Conservation (phyloP, 2,888 invertebrate genomes). For the Lasioglossum figueresi region DNA sequence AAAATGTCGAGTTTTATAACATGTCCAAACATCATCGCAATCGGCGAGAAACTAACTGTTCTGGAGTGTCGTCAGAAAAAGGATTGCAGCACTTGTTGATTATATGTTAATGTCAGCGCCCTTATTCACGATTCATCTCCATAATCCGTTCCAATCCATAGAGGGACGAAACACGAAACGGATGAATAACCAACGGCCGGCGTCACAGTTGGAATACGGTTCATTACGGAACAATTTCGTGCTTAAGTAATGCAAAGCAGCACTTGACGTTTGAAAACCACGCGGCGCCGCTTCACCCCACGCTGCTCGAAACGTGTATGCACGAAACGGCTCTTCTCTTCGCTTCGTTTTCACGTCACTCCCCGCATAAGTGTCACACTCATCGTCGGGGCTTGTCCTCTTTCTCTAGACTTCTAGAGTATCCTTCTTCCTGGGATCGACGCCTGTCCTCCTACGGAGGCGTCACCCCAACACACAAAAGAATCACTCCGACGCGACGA, state of each 20-base stretch:
- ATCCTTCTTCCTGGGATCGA: conserved; percentile 52
- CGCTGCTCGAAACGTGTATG: not conserved
- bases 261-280: conserved; percentile 11
- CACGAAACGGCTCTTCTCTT: conserved; percentile 25
- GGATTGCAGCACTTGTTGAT: not conserved
- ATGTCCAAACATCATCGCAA: too few relatives aligned
- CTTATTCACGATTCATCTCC: not conserved
- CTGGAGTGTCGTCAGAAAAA: not conserved
- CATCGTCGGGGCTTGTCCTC: conserved; percentile 25
- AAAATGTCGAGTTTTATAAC: too few relatives aligned
- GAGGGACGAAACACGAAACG: not conserved
- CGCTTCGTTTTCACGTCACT: conserved; percentile 38
- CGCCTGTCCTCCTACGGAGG: conserved; percentile 34
- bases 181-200: not conserved
- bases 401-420: conserved; percentile 38
- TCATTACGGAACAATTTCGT: conserved; percentile 19
- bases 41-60: too few relatives aligned
- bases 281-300: not conserved
- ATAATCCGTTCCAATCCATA: not conserved
- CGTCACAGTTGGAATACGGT: too few relatives aligned
- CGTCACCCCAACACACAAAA: conserved; percentile 50
- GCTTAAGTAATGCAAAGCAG: conserved; percentile 10
- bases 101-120: not conserved
- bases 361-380: conserved; percentile 37
- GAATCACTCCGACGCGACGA: conserved; percentile 42